A percentile compares a stretch with the other conserved stretches of the same genome.
Conservation (phyloP, 2,888 invertebrate species). For the Agonopterix arenella region DNA sequence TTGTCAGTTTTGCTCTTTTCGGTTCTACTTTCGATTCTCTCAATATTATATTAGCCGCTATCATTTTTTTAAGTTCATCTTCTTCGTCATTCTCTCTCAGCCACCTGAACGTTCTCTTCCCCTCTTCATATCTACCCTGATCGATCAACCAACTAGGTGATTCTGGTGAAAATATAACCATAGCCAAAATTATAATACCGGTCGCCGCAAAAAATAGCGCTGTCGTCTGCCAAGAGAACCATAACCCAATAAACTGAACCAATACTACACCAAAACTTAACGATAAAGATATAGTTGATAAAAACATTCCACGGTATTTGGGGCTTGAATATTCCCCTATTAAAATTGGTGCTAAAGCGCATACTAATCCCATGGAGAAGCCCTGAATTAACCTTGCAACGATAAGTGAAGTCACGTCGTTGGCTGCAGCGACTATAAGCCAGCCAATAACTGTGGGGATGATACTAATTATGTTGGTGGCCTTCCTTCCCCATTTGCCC, state of each 20-base stretch:
- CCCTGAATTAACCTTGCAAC: slow-evolving; percentile 48
- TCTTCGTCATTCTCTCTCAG: slow-evolving; percentile 65
- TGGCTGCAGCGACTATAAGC: slow-evolving; percentile 25
- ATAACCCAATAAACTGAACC: slow-evolving; percentile 78
- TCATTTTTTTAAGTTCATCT: slow-evolving; percentile 45
- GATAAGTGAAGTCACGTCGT: slow-evolving; percentile 40
- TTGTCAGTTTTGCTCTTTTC: background rate
- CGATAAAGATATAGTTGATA: slow-evolving; percentile 75
- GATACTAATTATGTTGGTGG: slow-evolving; percentile 59
- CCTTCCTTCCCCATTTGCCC: slow-evolving; percentile 73
- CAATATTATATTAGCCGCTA: slow-evolving; percentile 34
- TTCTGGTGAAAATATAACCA: slow-evolving; percentile 69
- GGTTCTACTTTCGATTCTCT: slow-evolving; percentile 24
- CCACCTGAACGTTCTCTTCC: slow-evolving; percentile 72
- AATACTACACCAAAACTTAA: slow-evolving; percentile 76
- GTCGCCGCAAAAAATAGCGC: slow-evolving; percentile 63
- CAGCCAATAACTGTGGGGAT: slow-evolving; percentile 69
- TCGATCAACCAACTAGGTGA: slow-evolving; percentile 80
- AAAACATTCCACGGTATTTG: slow-evolving; percentile 74
- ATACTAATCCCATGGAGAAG: slow-evolving; percentile 60
- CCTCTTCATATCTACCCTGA: slow-evolving; percentile 69
- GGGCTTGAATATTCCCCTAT: slow-evolving; percentile 74
- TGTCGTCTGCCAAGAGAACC: slow-evolving; percentile 69
- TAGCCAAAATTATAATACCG: slow-evolving; percentile 56
- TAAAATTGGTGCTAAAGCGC: slow-evolving; percentile 57